phyloP scores from a whole-genome alignment of 1,140 invertebrate species.

The Theocolax elegans region DNA sequence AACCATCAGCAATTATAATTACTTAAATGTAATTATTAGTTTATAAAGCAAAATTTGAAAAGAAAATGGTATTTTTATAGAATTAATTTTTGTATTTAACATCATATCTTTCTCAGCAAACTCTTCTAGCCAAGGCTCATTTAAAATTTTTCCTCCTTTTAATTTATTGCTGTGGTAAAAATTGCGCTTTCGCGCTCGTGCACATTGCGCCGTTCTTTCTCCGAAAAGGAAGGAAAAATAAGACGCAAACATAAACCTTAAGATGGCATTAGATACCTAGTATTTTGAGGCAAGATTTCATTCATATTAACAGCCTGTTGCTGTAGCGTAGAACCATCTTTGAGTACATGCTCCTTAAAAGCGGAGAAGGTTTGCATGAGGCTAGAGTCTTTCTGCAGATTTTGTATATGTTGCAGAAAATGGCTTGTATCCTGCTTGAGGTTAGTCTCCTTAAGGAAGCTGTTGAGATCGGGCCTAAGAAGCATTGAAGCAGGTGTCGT shows the following conservation, averaged over 20 bases:
- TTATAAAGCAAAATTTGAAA: no score
- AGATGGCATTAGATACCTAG: slow-evolving; percentile 65
- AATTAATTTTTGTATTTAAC: no score
- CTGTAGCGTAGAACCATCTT: slow-evolving; percentile 57
- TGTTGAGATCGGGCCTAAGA: slow-evolving; percentile 58
- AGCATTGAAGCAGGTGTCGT: slow-evolving; percentile 3
- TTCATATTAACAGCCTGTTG: slow-evolving; percentile 64
- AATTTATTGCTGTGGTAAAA: slow-evolving; percentile 32
- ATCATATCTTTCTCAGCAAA: slow-evolving; percentile 17
- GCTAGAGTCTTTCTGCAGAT: slow-evolving; percentile 60
- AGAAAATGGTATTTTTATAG: no score
- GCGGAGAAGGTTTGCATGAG: slow-evolving; percentile 60
- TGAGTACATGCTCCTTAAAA: slow-evolving; percentile 61
- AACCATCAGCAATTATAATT: no score
- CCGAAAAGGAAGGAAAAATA: neutral
- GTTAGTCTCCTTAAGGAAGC: slow-evolving; percentile 55
- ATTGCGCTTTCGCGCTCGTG: neutral
- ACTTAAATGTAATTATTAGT: no score
- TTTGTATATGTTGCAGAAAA: slow-evolving; percentile 62
- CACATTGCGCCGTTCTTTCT: neutral
- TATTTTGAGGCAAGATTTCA: slow-evolving; percentile 64
- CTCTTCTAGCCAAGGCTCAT: slow-evolving; percentile 4
- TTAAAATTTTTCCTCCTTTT: neutral
- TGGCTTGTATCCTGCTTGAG: slow-evolving; percentile 57
- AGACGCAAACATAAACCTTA: slow-evolving; percentile 46